Conservation (phyloP, 2,888 invertebrate genomes). For the Pollenia griseotomentosa region DNA sequence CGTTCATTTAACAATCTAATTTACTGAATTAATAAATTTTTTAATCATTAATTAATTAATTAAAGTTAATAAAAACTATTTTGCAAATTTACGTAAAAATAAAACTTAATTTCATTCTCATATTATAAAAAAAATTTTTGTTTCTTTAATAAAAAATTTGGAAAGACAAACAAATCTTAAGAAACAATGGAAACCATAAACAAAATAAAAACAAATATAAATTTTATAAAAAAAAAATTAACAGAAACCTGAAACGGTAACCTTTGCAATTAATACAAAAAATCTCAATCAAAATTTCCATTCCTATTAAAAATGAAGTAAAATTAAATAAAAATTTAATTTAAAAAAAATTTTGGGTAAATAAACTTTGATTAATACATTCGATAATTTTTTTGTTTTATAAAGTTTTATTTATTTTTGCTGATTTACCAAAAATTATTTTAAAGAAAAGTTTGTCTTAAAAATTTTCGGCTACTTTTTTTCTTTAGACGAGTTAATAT, state of each 20-base stretch:
- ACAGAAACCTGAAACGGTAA: background rate
- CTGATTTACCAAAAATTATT: no score
- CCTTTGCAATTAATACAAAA: no score
- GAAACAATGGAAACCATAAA: background rate
- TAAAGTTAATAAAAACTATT: conserved; percentile 21
- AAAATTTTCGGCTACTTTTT: no score
- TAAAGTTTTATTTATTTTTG: no score
- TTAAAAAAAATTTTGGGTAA: background rate
- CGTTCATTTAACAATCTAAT: no score
- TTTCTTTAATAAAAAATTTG: background rate
- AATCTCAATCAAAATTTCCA: no score
- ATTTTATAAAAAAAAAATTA: background rate
- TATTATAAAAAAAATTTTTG: background rate
- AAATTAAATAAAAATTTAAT: no score
- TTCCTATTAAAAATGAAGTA: no score
- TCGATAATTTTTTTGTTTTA: no score
- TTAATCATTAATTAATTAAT: background rate
- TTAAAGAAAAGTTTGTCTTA: no score
- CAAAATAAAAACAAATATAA: background rate
- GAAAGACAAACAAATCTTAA: background rate
- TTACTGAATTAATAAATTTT: no score
- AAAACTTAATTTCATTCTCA: background rate
- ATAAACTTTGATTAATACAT: background rate
- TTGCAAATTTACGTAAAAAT: no score
- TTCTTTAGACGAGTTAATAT: conserved; percentile 15